phyloP scores from a whole-genome alignment of 2,113 vertebrate genomes.

The Onychostruthus taczanowskii region DNA sequence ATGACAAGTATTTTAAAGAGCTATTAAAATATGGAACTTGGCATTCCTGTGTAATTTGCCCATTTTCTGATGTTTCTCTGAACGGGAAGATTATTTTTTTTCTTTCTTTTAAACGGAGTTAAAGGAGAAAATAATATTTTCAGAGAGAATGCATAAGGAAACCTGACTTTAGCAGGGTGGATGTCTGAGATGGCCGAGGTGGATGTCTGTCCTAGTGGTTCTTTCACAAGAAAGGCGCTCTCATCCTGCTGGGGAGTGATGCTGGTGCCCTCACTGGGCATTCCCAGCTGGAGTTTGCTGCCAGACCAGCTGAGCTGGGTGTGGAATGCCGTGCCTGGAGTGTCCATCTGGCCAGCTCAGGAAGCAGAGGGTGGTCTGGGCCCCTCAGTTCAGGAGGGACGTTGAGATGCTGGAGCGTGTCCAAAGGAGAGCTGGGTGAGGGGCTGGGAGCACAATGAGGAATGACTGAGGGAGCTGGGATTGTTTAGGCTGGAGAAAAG shows the following conservation, averaged over 20 bases:
- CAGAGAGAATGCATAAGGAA: neutral
- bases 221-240: neutral
- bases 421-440: no score
- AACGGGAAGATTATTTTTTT: neutral
- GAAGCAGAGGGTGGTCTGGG: neutral
- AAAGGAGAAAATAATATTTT: neutral
- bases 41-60: neutral
- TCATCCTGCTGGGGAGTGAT: neutral
- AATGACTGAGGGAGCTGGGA: no score
- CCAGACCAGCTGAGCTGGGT: neutral
- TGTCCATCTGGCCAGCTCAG: neutral
- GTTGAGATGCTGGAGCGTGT: no score
- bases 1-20: neutral
- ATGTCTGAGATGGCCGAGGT: neutral
- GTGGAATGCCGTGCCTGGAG: neutral
- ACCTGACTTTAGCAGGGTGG: neutral
- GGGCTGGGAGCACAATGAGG: no score
- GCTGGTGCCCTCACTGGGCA: neutral
- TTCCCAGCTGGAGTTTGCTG: neutral
- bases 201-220: neutral
- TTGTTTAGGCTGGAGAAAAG: no score
- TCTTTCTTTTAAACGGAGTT: neutral
- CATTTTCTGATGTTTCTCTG: neutral
- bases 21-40: neutral
- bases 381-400: no score